Evolutionary conservation across 2,797 vertebrate genomes (phyloP).

Genomic region (Chaetodon trifasciatus): DNA sequence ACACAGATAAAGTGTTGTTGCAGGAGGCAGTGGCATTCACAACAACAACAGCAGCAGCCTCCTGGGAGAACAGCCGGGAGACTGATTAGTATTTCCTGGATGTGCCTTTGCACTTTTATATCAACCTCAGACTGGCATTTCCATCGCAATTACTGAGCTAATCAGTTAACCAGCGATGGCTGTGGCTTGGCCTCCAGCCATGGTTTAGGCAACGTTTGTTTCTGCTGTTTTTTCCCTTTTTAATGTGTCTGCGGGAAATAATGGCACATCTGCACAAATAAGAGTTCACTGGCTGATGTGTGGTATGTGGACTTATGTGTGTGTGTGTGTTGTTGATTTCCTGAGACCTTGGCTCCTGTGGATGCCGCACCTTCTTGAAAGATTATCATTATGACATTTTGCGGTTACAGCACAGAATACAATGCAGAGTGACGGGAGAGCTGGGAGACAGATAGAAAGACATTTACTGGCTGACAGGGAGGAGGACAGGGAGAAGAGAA

Average conservation of each 20-base stretch:
- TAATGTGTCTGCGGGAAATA: slow-evolving; percentile 45
- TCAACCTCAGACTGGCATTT: slow-evolving; percentile 70
- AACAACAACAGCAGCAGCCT: slow-evolving; percentile 48
- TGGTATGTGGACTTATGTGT: slow-evolving; percentile 20
- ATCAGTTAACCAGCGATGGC: slow-evolving; percentile 68
- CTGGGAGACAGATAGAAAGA: slow-evolving; percentile 44
- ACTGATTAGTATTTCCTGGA: slow-evolving; percentile 79
- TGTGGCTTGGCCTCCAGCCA: slow-evolving; percentile 43
- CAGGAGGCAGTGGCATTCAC: slow-evolving; percentile 51
- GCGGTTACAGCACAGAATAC: slow-evolving; percentile 40
- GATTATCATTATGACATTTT: slow-evolving; percentile 71
- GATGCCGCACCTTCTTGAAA: slow-evolving; percentile 48
- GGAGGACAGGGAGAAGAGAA: slow-evolving; percentile 15
- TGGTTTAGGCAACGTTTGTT: slow-evolving; percentile 44
- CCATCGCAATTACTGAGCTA: slow-evolving; percentile 68
- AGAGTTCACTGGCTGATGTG: slow-evolving; percentile 34
- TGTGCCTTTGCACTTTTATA: slow-evolving; percentile 70
- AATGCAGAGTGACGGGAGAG: slow-evolving; percentile 42
- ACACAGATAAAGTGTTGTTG: slow-evolving; percentile 41
- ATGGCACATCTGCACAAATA: slow-evolving; percentile 31
- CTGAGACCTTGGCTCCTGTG: slow-evolving; percentile 25
- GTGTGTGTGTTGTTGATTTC: slow-evolving; percentile 49
- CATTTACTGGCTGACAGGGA: slow-evolving; percentile 43
- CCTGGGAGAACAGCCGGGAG: slow-evolving; percentile 53
- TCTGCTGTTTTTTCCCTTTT: slow-evolving; percentile 45